Evolutionary conservation across 2,797 vertebrate genomes (phyloP).

Genomic region (Gymnothorax reevesii): DNA sequence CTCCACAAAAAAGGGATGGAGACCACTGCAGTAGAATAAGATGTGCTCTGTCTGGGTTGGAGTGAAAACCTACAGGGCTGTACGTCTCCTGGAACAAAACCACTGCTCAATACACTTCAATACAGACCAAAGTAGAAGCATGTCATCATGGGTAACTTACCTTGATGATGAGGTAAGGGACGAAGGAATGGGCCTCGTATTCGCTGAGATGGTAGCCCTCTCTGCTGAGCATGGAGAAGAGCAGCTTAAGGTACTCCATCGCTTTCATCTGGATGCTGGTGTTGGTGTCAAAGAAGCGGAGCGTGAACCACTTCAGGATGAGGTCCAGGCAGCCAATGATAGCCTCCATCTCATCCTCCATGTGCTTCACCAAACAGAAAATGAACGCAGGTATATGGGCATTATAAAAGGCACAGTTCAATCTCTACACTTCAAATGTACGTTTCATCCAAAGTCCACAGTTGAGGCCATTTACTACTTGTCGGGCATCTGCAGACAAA

Average conservation of each 20-base stretch:
- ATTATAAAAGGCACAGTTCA: background rate
- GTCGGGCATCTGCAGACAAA: too few species aligned
- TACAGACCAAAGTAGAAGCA: background rate
- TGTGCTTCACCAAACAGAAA: constrained; percentile 68
- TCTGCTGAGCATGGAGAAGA: constrained; percentile 85
- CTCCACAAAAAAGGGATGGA: too few species aligned
- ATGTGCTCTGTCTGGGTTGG: too few species aligned
- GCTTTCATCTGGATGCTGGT: constrained; percentile 96
- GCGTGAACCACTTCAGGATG: constrained; percentile 94
- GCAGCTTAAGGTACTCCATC: constrained; percentile 92
- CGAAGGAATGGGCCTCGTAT: constrained; percentile 92
- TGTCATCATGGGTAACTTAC: constrained; percentile 62
- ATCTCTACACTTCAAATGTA: background rate
- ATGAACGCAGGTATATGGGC: background rate
- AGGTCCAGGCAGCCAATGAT: constrained; percentile 91
- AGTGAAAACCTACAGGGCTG: too few species aligned
- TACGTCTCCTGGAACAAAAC: too few species aligned
- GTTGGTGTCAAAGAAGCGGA: constrained; percentile 98
- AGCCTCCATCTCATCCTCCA: constrained; percentile 90
- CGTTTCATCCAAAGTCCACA: background rate
- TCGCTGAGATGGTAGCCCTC: constrained; percentile 93
- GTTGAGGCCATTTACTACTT: background rate
- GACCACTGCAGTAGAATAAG: too few species aligned
- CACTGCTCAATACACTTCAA: too few species aligned
- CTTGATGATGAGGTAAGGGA: constrained; percentile 95